Base-by-base conservation (phyloP, 2,797 vertebrate genomes). In the Nannoperca obscura region DNA sequence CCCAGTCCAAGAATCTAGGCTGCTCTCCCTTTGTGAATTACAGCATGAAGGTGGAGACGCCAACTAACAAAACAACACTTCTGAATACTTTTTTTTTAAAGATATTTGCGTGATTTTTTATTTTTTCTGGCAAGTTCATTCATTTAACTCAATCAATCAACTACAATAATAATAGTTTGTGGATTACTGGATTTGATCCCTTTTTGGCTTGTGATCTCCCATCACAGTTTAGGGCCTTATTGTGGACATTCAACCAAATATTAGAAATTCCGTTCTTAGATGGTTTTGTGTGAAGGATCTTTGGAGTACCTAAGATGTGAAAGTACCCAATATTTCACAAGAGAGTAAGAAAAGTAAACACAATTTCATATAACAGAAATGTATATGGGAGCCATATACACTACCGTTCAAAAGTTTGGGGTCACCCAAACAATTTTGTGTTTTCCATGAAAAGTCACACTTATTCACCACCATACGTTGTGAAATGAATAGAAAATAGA, bases 1-100 rank as follows among this genome's bases (percentile, higher is more conserved):
- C 83, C 71, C 62, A 34, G 81, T 70, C 74, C 79, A 71, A 68
- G 66, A 71, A 42, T 76, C 74, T 73, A 19, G 67, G 6, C 55
- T 69, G 54, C 53, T 62, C 61, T 38, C 65, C 75, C 24, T 67
- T 36, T 9, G 67, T 32, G 64, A 77, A 7, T 58, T 22, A 24
- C 11, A 34, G 3, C 44, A 69, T 22, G 22, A 76, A 53, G 14
- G 58, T 30, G 60, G 38, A 71, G 70, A 44, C 27, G 1, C 50
- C 42, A 40, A 40, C 69, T 68, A 40, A 40, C 71, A 64, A 71
- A 59, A 54, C 55, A 52, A 14, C 38, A 17, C 38, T 27, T 66
- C 55, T 46, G 5, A 80, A 63, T 34, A 42, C 34, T 68, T 74
- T 10, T 10, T 24, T 9, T 38, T 38, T 59, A 24, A 49, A 36